Percentiles rank a stretch among this genome's conserved stretches.
Evolutionary conservation across 1,140 invertebrate genomes (phyloP).

Genomic region (Heterodera schachtii): DNA sequence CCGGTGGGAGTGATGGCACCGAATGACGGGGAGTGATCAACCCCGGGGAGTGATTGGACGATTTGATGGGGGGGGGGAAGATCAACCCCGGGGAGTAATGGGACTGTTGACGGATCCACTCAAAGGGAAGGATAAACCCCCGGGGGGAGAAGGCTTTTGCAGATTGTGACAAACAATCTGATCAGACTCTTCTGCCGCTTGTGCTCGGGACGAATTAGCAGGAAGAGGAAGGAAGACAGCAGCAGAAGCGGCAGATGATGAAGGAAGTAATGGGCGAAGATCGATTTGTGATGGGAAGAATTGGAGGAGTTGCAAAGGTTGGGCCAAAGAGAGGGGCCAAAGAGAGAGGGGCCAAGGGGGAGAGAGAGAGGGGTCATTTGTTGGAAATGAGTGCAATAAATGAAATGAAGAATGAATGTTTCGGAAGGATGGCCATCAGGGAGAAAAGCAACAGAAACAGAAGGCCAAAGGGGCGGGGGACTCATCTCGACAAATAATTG

Average conservation of each 20-base stretch:
- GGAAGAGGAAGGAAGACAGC: background rate
- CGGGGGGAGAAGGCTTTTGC: background rate
- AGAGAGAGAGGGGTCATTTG: background rate
- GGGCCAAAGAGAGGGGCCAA: no score
- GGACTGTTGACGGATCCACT: background rate
- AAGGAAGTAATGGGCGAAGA: background rate
- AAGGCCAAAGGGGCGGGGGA: background rate
- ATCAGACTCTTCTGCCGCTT: background rate
- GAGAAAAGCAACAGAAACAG: background rate
- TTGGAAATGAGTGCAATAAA: background rate
- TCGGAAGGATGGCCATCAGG: background rate
- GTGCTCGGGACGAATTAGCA: background rate
- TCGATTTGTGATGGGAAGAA: background rate
- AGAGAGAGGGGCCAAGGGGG: background rate
- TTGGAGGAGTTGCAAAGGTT: background rate
- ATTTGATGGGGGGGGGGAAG: no score
- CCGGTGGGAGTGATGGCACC: no score
- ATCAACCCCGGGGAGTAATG: no score
- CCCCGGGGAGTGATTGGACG: no score
- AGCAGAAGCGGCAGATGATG: background rate
- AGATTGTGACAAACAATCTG: background rate
- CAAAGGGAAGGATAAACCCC: background rate
- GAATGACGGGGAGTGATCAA: no score
- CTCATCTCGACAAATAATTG: no score
- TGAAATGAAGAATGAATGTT: background rate